Conservation (phyloP, 2,797 vertebrate genomes). For the Melanotaenia parkinsoni region DNA sequence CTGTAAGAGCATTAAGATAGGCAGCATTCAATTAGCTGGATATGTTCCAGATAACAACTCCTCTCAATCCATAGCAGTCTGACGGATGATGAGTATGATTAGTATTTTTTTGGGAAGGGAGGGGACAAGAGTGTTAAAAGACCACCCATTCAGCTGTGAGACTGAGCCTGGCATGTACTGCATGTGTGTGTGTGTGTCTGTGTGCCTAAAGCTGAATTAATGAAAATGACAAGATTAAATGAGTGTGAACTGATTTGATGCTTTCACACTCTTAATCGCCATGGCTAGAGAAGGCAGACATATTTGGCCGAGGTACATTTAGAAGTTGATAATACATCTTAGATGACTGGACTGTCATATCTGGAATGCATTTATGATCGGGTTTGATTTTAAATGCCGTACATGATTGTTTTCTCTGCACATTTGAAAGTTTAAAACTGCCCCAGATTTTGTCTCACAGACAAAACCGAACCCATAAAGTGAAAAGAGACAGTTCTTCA, state of each 20-base stretch:
- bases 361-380: slow-evolving; percentile 11
- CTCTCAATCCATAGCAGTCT: slow-evolving; percentile 44
- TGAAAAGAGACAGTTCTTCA: not conserved
- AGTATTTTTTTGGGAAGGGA: slow-evolving; percentile 51
- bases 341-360: slow-evolving; percentile 43
- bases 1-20: slow-evolving; percentile 58
- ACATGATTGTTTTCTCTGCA: not conserved
- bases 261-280: slow-evolving; percentile 53
- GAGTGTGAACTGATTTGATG: slow-evolving; percentile 75
- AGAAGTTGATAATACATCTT: slow-evolving; percentile 47
- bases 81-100: slow-evolving; percentile 55
- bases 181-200: slow-evolving; percentile 7
- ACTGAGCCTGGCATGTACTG: slow-evolving; percentile 26
- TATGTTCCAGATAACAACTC: slow-evolving; percentile 65
- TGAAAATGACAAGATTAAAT: slow-evolving; percentile 77
- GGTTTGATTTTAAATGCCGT: slow-evolving; percentile 20
- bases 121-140: slow-evolving; percentile 48
- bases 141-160: slow-evolving; percentile 57
- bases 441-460: slow-evolving; percentile 1
- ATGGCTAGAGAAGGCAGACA: slow-evolving; percentile 37
- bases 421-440: not conserved
- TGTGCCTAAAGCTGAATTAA: slow-evolving; percentile 73
- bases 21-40: slow-evolving; percentile 73
- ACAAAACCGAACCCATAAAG: not conserved
- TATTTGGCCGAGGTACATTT: slow-evolving; percentile 39